Base-by-base conservation (phyloP, 2,797 vertebrate species). In the Acanthurus lineatus region DNA sequence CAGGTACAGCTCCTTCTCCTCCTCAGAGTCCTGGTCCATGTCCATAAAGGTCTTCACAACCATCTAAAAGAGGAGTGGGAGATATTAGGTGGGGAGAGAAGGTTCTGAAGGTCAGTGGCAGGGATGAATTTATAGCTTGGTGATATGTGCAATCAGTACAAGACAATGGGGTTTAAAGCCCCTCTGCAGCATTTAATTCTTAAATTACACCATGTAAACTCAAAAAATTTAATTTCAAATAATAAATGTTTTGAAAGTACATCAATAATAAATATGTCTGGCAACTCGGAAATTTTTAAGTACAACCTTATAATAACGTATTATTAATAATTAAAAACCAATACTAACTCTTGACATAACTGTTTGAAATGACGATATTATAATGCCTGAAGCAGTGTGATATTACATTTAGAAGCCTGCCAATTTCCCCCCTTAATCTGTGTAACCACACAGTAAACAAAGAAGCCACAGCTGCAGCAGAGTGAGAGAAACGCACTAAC, bases 31-130 rank as follows among this genome's bases (percentile, higher is more conserved):
- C 91, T 99, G 98, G 91, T 99, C 98, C 98, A 99, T 99, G 93
- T 99, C 98, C 98, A 99, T 99, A 91, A 99, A 99, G 53, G 98
- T 99, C 94, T 99, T 99, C 73, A 99, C 98, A 89, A 99, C 98
- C 98, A 99, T 99, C 98, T 99, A 88, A 3, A 62, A n/a, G 28
- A 60, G 9, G 48, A 48, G 11, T 1, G 16, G 10, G 12, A 9
- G 40, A 17, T 11, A 38, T 10, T 40, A 8, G 15, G 49, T 6
- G 6, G 11, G 3, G 6, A 10, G 52, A 56, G 5, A 7, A 40
- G 10, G 17, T 25, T 19, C 3, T 10, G 0, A 9, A 22, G 9
- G 17, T 49, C 17, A 45, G 22, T 8, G 22, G 32, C 15, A 6
- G 1, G 12, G 12, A 28, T 68, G 1, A 10, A 35, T 6, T 35